Base-by-base conservation (phyloP, 2,888 invertebrate species). In the Amorpha juglandis region DNA sequence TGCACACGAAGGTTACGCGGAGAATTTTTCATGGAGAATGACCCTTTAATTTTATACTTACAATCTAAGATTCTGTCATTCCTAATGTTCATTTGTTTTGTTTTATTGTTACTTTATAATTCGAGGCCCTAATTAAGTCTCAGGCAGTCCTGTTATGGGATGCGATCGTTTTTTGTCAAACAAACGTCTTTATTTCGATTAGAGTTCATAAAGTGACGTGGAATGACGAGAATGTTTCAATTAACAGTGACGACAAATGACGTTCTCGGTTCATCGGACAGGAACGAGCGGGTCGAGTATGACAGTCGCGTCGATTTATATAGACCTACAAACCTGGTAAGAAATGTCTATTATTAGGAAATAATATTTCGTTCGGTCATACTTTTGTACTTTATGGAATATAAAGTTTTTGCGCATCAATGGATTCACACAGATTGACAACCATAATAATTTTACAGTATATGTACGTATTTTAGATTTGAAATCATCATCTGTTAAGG, bases 191-290 rank as follows among this genome's bases (percentile, higher is more conserved):
- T 58, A 65, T 62, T 58, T 14, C 50, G 35, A 52, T 63, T 47
- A 63, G 33, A 33, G 38, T 75, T 75, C 74, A 74, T 69, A 70
- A 75, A 68, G 70, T 69, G 63, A 65, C 67, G 72, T 74, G 69
- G 71, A 78, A 77, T 74, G 74, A 74, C 71, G 68, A 68, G 73
- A 77, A 78, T 75, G 73, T 75, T 81, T 79, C 78, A 79, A 81
- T 85, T 81, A 82, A 79, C 77, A 72, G 74, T 68, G 77, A 77
- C 71, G 81, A 78, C 78, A 76, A 81, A 79, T 78, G 77, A 80
- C 78, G 73, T 82, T 83, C 76, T 80, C 79, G 76, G 83, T 75
- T 77, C 80, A 79, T 68, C 72, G 84, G 77, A 71, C 78, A 73
- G 78, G 71, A 78, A 80, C 77, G 67, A 65, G 62, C 38, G 51